Percentiles rank a stretch among this genome's conserved stretches.
Evolutionary conservation across 2,113 vertebrate species (phyloP).

Genomic region (Pelecanus crispus): DNA sequence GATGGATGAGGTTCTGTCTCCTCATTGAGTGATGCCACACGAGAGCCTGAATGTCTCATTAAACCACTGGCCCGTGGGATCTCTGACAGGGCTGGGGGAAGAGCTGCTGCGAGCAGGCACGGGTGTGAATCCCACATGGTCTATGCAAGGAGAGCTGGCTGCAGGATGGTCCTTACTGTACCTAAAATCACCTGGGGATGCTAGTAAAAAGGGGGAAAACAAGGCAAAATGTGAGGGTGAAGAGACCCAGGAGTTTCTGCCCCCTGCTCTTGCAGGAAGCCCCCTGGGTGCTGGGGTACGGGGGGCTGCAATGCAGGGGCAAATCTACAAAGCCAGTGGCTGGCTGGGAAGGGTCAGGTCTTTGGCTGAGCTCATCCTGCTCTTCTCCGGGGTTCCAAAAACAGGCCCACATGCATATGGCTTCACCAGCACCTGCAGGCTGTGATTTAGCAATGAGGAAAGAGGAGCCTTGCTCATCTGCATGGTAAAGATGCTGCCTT

Average conservation of each 20-base stretch:
- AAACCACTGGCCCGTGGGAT: background rate
- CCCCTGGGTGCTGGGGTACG: background rate
- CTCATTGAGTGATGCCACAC: background rate
- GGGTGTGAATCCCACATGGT: background rate
- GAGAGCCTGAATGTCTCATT: background rate
- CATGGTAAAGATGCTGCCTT: background rate
- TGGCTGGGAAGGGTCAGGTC: background rate
- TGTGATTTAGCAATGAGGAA: background rate
- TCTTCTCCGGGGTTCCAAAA: background rate
- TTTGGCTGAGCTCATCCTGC: background rate
- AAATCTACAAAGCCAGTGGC: background rate
- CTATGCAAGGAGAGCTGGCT: background rate
- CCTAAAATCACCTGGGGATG: background rate
- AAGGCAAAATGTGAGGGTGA: background rate
- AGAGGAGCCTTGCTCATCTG: background rate
- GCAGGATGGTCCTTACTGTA: background rate
- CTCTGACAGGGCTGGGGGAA: background rate
- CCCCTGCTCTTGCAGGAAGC: background rate
- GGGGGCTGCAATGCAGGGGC: background rate
- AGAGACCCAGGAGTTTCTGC: background rate
- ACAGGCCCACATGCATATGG: rapidly evolving
- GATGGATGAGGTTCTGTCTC: background rate
- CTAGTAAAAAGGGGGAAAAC: background rate
- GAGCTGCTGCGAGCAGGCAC: rapidly evolving
- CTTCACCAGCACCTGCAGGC: background rate